Conservation (phyloP, 2,113 vertebrate genomes). For the Nannospalax galili region DNA sequence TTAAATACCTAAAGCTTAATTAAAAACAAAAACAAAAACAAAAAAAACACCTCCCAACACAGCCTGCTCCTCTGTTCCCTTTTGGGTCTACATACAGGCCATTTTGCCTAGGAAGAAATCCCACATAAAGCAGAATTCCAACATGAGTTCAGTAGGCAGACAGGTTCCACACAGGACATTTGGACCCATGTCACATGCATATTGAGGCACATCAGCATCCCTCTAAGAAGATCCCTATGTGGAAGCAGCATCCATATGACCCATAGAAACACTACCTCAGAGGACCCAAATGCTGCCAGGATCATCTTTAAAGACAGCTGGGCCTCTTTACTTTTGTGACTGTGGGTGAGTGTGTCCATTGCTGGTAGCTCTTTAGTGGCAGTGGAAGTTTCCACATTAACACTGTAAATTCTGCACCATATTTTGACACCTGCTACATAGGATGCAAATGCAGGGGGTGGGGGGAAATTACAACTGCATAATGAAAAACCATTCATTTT, state of each 20-base stretch:
- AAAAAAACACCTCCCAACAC: neutral
- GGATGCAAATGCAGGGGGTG: constrained; percentile 35
- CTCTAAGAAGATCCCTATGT: neutral
- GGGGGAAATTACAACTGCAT: neutral
- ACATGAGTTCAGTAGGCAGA: neutral
- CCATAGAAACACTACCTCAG: neutral
- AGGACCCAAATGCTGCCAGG: neutral
- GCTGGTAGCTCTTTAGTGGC: neutral
- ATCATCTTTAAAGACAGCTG: neutral
- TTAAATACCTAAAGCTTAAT: neutral
- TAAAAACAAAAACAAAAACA: too few species aligned
- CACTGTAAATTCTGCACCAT: constrained; percentile 50
- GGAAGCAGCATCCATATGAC: neutral
- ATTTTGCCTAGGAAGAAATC: neutral
- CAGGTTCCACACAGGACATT: neutral
- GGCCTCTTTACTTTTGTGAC: neutral
- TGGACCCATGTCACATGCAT: neutral
- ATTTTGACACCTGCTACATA: constrained; percentile 42
- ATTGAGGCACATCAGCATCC: neutral
- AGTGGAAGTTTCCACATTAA: constrained; percentile 58
- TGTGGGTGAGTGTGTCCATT: neutral
- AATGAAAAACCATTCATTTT: constrained; percentile 46
- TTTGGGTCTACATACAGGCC: neutral
- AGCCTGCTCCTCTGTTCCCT: neutral
- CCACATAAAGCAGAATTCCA: neutral